Base-by-base conservation (phyloP, 2,888 invertebrate genomes). In the Tromatobia lineatoria region DNA sequence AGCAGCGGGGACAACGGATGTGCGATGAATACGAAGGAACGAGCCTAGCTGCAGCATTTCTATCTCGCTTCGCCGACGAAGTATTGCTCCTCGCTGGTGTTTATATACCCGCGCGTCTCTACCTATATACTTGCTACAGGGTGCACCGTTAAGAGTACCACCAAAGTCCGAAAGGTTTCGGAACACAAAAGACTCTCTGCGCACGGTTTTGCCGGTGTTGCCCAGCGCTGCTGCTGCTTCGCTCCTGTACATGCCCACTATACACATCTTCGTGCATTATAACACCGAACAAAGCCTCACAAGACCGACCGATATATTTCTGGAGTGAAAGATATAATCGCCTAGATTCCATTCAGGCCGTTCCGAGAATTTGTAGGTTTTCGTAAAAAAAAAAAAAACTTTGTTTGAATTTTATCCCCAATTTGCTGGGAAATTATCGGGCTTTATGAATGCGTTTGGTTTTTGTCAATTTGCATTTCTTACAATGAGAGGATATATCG, bases 1-100 rank as follows among this genome's bases (percentile, higher is more conserved):
- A 52, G 78, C 84, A 52, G 71, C 76, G 76, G 80, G 82, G 78
- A 87, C 82, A 82, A 81, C 86, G 85, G 86, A 87, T 87, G 83
- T 82, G 78, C 82, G 80, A 83, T 83, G 85, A 87, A 85, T 86
- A 70, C 87, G 82, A 83, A 86, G 81, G 85, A 83, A 83, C 50
- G 77, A 84, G 75, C 20, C 38, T 34, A 78, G 71, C 23, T 69
- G 64, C 45, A 76, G 52, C 47, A 70, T 64, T 67, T 76, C 69
- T 64, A 67, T 85, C 69, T 71, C 20, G 45, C 59, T 67, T 59
- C 66, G 67, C 29, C 18, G 61, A 23, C 64, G n/a, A 13, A 25
- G 64, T 66, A 74, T 73, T 57, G 45, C 79, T 70, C 45, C 79
- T 70, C 45, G 66, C 66, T 42, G 8, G 15, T 57, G 57, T 57